A percentile compares a stretch with the other conserved stretches of the same genome.
phyloP scores from a whole-genome alignment of 2,888 invertebrate genomes.

The Leucozona laternaria region DNA sequence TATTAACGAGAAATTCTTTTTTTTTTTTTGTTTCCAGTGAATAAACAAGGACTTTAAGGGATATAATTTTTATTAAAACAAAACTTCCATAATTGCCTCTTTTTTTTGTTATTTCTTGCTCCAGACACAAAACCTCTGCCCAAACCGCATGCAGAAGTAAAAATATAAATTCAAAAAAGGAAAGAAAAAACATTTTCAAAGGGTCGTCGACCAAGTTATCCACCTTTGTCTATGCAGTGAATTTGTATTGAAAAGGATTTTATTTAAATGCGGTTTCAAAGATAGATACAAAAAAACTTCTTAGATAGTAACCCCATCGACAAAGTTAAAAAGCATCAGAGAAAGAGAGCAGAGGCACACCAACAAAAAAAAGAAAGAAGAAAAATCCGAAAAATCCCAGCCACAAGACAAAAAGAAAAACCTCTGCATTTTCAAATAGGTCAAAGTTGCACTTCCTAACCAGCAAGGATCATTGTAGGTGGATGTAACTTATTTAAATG shows the following conservation, averaged over 20 bases:
- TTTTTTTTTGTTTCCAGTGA: neutral
- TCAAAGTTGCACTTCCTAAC: slow-evolving; percentile 67
- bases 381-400: slow-evolving; percentile 14
- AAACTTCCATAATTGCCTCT: neutral
- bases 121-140: slow-evolving; percentile 52
- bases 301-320: slow-evolving; percentile 17
- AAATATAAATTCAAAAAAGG: slow-evolving; percentile 3
- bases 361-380: neutral
- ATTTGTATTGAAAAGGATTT: slow-evolving; percentile 35
- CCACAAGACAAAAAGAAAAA: slow-evolving; percentile 4
- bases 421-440: slow-evolving; percentile 57
- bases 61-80: neutral
- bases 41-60: neutral
- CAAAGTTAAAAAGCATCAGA: slow-evolving; percentile 13
- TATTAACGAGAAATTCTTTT: neutral
- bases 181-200: neutral
- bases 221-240: slow-evolving; percentile 49
- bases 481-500: slow-evolving; percentile 68
- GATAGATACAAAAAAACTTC: slow-evolving; percentile 27
- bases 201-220: slow-evolving; percentile 46
- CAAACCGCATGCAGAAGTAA: neutral
- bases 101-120: slow-evolving; percentile 5
- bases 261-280: slow-evolving; percentile 36
- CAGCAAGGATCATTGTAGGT: slow-evolving; percentile 68
- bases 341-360: slow-evolving; percentile 1